phyloP scores from a whole-genome alignment of 2,113 vertebrate genomes.

The Mus pahari region DNA sequence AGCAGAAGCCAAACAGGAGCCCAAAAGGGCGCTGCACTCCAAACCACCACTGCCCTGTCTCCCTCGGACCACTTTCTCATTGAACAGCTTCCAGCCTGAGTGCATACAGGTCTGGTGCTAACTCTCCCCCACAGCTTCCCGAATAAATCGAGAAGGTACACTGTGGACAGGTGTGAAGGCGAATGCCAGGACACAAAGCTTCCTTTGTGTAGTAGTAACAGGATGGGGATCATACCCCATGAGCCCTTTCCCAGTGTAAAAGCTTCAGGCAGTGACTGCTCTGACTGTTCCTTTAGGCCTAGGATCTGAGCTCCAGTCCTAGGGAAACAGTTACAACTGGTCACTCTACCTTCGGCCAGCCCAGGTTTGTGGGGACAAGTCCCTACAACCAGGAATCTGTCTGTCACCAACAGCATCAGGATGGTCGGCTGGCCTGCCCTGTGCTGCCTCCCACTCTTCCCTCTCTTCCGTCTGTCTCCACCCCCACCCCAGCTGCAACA shows the following conservation, averaged over 20 bases:
- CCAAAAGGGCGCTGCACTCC: not conserved
- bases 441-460: not conserved
- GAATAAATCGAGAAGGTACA: conserved; percentile 14
- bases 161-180: not conserved
- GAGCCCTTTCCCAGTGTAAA: not conserved
- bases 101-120: not conserved
- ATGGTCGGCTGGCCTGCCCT: not conserved
- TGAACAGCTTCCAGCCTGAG: not conserved
- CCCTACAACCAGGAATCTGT: not conserved
- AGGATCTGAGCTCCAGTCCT: not conserved
- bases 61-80: not conserved
- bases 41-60: not conserved
- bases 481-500: not conserved
- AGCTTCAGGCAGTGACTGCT: not conserved
- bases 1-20: not conserved
- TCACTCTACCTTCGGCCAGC: not conserved
- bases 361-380: not conserved
- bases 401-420: not conserved
- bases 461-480: not conserved
- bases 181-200: not conserved
- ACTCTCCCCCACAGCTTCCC: not conserved
- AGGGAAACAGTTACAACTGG: no score
- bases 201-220: no score
- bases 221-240: not conserved
- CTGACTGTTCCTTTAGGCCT: not conserved